Conservation (phyloP, 2,888 invertebrate genomes). For the Sisyra terminalis region DNA sequence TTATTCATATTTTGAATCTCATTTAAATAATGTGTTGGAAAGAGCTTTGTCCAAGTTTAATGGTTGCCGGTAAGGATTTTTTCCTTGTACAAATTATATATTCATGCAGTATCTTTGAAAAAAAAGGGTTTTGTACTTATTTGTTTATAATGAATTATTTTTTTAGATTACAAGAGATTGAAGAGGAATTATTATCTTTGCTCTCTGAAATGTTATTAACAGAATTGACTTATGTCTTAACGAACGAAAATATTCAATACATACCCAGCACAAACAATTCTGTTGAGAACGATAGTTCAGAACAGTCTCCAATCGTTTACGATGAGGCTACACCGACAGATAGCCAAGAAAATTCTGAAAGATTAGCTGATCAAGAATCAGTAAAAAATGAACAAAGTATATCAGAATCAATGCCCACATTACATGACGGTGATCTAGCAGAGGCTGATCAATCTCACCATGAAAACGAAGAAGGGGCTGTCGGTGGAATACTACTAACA, state of each 20-base stretch:
- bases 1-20: constrained; percentile 19
- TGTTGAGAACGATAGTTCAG: constrained; percentile 5
- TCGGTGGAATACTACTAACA: constrained; percentile 22
- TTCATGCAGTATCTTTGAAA: neutral
- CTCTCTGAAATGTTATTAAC: constrained; percentile 13
- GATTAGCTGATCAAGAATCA: constrained; percentile 6
- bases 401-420: constrained; percentile 17
- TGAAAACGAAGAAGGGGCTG: constrained; percentile 24
- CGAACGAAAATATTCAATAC: constrained; percentile 18
- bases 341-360: constrained; percentile 1
- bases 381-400: constrained; percentile 5
- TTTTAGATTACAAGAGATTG: constrained; percentile 14
- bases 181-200: constrained; percentile 13
- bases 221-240: constrained; percentile 6
- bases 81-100: neutral
- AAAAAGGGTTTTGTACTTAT: neutral
- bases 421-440: constrained; percentile 56
- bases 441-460: constrained; percentile 62
- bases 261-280: neutral
- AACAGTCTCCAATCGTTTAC: constrained; percentile 2
- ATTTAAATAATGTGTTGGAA: constrained; percentile 12
- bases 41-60: constrained; percentile 26
- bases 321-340: constrained; percentile 1
- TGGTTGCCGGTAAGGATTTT: constrained; percentile 26
- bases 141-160: constrained; percentile 1